Evolutionary conservation across 2,113 vertebrate species (phyloP).

Genomic region (Donacobius atricapilla): DNA sequence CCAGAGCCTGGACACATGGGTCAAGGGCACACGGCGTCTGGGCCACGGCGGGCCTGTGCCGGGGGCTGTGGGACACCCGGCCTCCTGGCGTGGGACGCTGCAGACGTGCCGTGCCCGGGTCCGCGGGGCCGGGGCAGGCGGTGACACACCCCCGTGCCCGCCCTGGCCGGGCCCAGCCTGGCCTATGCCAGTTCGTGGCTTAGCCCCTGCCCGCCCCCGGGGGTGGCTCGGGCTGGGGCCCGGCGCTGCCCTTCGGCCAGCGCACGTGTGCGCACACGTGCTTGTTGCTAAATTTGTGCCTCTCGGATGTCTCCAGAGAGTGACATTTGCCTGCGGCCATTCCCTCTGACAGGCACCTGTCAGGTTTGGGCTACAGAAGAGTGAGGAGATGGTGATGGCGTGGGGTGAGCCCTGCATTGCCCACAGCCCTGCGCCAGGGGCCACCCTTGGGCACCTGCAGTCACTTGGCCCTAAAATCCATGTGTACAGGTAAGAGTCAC

Average conservation of each 20-base stretch:
- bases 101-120: accelerated
- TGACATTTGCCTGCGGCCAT: background rate
- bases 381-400: accelerated
- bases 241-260: background rate
- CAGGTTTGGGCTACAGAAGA: background rate
- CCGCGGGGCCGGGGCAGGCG: accelerated
- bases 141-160: background rate
- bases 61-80: background rate
- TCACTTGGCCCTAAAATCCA: background rate
- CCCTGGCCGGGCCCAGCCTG: background rate
- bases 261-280: accelerated
- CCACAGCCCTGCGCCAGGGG: background rate
- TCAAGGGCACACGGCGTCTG: accelerated
- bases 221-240: background rate
- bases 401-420: background rate
- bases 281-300: background rate
- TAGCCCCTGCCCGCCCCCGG: accelerated
- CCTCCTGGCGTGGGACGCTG: accelerated
- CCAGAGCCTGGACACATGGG: background rate
- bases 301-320: accelerated
- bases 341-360: background rate
- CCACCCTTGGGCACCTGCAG: background rate
- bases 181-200: accelerated
- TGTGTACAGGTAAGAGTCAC: background rate
- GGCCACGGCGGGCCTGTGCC: background rate